Base-by-base conservation (phyloP, 2,888 invertebrate species). In the Herminia tarsipennalis region DNA sequence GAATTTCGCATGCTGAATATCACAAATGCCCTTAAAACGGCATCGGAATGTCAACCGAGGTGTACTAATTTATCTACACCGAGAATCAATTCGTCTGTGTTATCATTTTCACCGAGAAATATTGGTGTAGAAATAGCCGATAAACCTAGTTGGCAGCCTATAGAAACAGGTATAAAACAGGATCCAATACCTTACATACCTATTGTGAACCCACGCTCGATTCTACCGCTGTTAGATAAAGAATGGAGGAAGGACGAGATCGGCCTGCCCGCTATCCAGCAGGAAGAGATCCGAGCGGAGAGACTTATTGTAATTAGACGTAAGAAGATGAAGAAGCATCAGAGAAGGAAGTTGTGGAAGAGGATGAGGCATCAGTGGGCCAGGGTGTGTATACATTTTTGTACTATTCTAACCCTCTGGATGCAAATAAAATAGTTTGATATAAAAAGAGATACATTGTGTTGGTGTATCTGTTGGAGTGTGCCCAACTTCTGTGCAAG, bases 251-350 rank as follows among this genome's bases (percentile, higher is more conserved):
- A 92, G 69, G 89, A 92, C 77, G 88, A 90, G 32, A 65, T 93
- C 14, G 92, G 93, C 17, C 64, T 92, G 28, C 93, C 93, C 0
- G 68, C 87, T 0, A 54, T 74, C 1, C 72, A 71, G 2, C 78
- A 82, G 38, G 88, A 92, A 34, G 94, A 95, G 72, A 96, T 95
- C 72, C 93, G 94, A 69, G 96, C 97, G 0, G 93, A 93, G 0
- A 89, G 95, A 37, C 81, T 97, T 45, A 94, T 97, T 56, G 94
- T 95, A 0, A 96, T 97, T 21, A 92, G 97, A 34, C 91, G 94
- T 35, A 93, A 94, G 39, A 98, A 97, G 85, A 97, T 98, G 96
- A 96, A 95, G 81, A 96, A 95, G 66, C 98, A 98, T 73, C 95
- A 97, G 78, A 86, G 95, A 30, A 95, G 86, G 78, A 98, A 98